Conservation (phyloP, 1,140 invertebrate species). For the Ganaspis sp. region DNA sequence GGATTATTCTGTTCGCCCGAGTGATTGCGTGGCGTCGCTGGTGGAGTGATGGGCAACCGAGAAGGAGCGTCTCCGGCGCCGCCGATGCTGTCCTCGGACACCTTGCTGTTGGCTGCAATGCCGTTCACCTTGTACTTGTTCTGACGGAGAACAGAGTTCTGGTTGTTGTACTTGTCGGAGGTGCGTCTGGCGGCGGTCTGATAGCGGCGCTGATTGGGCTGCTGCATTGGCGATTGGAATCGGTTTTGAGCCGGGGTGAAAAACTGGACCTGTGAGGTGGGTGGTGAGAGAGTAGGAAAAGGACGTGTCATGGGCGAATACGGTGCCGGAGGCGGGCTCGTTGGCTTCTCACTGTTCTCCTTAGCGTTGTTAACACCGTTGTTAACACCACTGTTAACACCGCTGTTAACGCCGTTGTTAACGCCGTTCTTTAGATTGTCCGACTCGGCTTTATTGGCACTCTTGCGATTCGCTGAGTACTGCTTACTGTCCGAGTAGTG, state of each 20-base stretch:
- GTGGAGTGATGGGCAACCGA: slow-evolving; percentile 67
- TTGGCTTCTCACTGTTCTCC: slow-evolving; percentile 20
- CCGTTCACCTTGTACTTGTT: slow-evolving; percentile 71
- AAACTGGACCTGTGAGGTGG: slow-evolving; percentile 72
- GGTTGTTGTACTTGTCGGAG: slow-evolving; percentile 55
- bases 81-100: slow-evolving; percentile 56
- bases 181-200: slow-evolving; percentile 46
- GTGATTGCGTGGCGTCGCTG: slow-evolving; percentile 61
- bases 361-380: not conserved
- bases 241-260: slow-evolving; percentile 62
- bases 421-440: slow-evolving; percentile 33
- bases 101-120: slow-evolving; percentile 57
- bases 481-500: slow-evolving; percentile 31
- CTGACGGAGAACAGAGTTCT: slow-evolving; percentile 49
- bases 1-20: slow-evolving; percentile 63
- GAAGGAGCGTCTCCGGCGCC: slow-evolving; percentile 66
- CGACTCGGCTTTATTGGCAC: not conserved
- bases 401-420: not conserved
- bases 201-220: slow-evolving; percentile 41
- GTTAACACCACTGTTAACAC: not conserved
- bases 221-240: slow-evolving; percentile 56
- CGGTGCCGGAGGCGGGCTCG: slow-evolving; percentile 66
- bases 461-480: slow-evolving; percentile 40
- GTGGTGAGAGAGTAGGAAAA: slow-evolving; percentile 67
- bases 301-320: slow-evolving; percentile 66